Conservation (phyloP, 1,140 invertebrate genomes). For the Trichogramma pretiosum region DNA sequence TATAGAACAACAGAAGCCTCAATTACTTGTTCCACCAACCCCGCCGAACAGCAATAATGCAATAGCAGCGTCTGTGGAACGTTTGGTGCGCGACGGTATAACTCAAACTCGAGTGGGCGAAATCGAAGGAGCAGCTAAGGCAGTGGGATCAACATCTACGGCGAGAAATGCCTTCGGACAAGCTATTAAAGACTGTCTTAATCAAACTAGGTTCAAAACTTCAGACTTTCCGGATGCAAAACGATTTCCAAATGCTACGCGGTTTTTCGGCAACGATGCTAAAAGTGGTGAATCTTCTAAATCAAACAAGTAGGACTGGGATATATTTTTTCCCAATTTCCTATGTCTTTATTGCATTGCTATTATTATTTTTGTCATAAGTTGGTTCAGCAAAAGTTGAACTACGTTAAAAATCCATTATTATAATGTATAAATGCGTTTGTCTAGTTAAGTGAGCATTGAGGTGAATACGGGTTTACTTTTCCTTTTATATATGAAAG, state of each 20-base stretch:
- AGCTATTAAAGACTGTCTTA: constrained; percentile 39
- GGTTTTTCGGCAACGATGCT: constrained; percentile 30
- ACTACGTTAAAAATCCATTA: not conserved
- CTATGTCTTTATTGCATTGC: constrained; percentile 6
- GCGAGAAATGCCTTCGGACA: constrained; percentile 41
- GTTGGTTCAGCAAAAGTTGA: not conserved
- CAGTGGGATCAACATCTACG: constrained; percentile 34
- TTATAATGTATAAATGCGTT: too few relatives aligned
- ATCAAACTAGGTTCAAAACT: constrained; percentile 29
- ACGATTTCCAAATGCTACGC: constrained; percentile 42
- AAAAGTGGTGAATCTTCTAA: not conserved
- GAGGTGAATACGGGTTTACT: too few relatives aligned
- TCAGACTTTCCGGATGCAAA: constrained; percentile 37
- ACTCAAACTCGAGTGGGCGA: constrained; percentile 35
- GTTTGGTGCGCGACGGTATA: constrained; percentile 37
- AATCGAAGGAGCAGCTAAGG: constrained; percentile 36
- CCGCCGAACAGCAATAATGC: constrained; percentile 31
- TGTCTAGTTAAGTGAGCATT: too few relatives aligned
- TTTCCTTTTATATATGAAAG: too few relatives aligned
- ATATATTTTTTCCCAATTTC: constrained; percentile 1
- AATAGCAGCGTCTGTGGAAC: constrained; percentile 37
- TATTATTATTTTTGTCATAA: not conserved
- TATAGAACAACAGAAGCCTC: constrained; percentile 45
- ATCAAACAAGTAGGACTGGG: constrained; percentile 12
- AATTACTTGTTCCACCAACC: constrained; percentile 33